These are phyloP conservation scores for Darevskia nairensis DNA, from an alignment of 2,797 vertebrate genomes.

Conservation along the genomic window DNA sequence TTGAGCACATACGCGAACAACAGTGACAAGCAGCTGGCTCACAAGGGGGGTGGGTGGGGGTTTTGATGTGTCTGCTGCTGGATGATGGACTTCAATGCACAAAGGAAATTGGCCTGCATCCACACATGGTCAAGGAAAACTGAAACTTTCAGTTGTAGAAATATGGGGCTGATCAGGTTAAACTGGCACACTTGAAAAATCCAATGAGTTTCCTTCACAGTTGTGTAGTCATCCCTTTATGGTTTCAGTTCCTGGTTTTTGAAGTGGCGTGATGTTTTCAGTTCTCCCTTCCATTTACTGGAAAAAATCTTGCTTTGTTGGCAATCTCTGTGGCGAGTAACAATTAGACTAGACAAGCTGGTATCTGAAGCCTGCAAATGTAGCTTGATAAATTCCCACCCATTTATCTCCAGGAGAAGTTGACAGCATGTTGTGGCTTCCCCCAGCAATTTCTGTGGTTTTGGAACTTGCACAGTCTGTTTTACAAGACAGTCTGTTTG, in stretches of 20 bases:
- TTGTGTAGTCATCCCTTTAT: not conserved
- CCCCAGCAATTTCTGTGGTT: not conserved
- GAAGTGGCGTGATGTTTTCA: not conserved
- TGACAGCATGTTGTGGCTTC: not conserved
- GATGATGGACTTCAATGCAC: not conserved
- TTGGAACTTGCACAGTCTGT: accelerated
- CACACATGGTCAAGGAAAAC: not conserved
- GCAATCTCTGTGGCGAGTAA: not conserved
- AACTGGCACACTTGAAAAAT: not conserved
- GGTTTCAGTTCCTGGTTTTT: constrained; percentile 17
- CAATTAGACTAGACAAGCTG: not conserved
- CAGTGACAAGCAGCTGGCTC: not conserved
- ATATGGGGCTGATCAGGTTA: not conserved
- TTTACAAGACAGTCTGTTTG: not conserved
- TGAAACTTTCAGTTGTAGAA: constrained; percentile 5
- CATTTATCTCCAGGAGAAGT: not conserved
- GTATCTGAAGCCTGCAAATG: not conserved
- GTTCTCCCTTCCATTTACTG: constrained; percentile 1
- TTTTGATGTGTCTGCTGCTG: not conserved
- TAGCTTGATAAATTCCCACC: not conserved
- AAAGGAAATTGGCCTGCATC: not conserved
- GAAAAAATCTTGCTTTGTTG: not conserved
- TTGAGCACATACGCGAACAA: not conserved
- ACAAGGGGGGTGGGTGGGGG: too few species aligned
- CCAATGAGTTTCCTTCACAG: not conserved